Evolutionary conservation across 1,140 invertebrate genomes (phyloP).

Genomic region (Lethrus apterus): DNA sequence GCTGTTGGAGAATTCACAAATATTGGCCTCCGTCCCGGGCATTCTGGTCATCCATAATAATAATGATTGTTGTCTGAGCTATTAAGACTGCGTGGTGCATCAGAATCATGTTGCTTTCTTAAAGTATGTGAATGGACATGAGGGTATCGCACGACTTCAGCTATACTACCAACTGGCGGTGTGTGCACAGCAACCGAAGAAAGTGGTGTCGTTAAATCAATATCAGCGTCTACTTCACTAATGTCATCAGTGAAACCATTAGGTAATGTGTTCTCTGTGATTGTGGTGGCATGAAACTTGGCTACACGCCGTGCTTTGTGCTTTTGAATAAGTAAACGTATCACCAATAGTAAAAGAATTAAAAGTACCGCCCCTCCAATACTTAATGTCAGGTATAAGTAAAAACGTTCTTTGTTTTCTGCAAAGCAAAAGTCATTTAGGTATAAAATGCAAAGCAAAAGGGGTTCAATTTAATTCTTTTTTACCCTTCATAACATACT

Average conservation of each 20-base stretch:
- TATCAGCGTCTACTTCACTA: conserved; percentile 64
- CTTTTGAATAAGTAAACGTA: conserved; percentile 54
- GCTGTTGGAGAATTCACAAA: conserved; percentile 25
- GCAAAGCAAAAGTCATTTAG: conserved; percentile 29
- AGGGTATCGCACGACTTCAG: conserved; percentile 35
- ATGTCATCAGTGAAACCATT: conserved; percentile 65
- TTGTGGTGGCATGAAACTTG: conserved; percentile 49
- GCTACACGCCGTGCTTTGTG: conserved; percentile 48
- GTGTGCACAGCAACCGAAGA: conserved; percentile 29
- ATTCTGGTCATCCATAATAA: conserved; percentile 38
- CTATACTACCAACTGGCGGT: conserved; percentile 30
- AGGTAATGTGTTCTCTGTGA: conserved; percentile 52
- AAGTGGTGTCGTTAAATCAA: conserved; percentile 56
- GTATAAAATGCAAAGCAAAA: neutral
- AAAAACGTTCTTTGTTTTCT: conserved; percentile 73
- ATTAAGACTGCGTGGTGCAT: conserved; percentile 24
- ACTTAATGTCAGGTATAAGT: conserved; percentile 68
- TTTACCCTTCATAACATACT: too few relatives aligned
- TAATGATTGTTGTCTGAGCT: conserved; percentile 29
- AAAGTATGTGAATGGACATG: conserved; percentile 31
- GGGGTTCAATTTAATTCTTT: too few relatives aligned
- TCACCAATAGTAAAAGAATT: conserved; percentile 59
- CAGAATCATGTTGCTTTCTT: conserved; percentile 17
- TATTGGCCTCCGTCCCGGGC: conserved; percentile 27
- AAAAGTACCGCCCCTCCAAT: conserved; percentile 59